These are phyloP conservation scores for Papilio machaon DNA, from an alignment of 1,140 invertebrate genomes.

Conservation along the genomic window DNA sequence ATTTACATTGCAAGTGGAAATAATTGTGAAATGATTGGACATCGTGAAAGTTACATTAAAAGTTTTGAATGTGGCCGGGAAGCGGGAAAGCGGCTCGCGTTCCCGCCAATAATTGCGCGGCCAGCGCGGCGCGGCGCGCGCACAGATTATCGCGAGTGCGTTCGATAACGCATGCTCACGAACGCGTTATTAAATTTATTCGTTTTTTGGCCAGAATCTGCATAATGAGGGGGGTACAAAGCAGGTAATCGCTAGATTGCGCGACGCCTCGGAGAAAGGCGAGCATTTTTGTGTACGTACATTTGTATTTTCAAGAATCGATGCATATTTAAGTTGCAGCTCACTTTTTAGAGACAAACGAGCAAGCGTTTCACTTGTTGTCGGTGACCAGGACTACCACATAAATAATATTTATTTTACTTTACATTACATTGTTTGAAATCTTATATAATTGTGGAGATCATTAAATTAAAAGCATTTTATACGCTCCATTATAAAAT, in stretches of 20 bases:
- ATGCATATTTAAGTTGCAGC: constrained; percentile 66
- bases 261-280: constrained; percentile 69
- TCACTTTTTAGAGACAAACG: constrained; percentile 48
- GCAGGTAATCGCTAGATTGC: constrained; percentile 75
- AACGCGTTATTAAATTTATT: constrained; percentile 81
- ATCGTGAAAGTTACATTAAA: constrained; percentile 69
- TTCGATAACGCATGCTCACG: constrained; percentile 78
- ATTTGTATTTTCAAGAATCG: constrained; percentile 49
- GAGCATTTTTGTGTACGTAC: constrained; percentile 62
- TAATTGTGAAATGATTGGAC: constrained; percentile 57
- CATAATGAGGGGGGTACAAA: constrained; percentile 79
- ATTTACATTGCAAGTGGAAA: constrained; percentile 48
- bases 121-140: constrained; percentile 64
- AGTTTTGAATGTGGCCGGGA: constrained; percentile 39
- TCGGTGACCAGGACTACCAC: not conserved
- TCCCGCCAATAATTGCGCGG: constrained; percentile 62
- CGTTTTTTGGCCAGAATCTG: constrained; percentile 78
- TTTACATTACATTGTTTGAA: too few species aligned
- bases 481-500: too few species aligned
- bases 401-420: not conserved
- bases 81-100: constrained; percentile 22
- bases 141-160: constrained; percentile 80
- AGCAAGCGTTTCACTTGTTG: not conserved
- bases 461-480: too few species aligned
- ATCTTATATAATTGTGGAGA: too few species aligned